phyloP scores from a whole-genome alignment of 2,797 vertebrate species.

The Crypturellus tataupa region DNA sequence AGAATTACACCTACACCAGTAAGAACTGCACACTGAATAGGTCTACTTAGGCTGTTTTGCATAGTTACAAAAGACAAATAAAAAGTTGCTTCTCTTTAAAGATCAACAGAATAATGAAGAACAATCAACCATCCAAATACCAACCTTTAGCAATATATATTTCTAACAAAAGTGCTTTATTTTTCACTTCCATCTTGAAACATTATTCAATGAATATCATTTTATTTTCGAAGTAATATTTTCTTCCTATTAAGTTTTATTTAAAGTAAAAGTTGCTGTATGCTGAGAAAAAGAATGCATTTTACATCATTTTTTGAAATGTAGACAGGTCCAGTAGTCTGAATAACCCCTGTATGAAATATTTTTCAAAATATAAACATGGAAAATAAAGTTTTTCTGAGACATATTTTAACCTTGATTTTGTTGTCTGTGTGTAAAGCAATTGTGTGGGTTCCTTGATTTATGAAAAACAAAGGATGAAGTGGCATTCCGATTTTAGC shows the following conservation, averaged over 20 bases:
- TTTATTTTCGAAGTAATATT: conserved; percentile 22
- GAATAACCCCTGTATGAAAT: conserved; percentile 1
- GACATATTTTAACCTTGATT: conserved; percentile 6
- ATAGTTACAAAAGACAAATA: background rate
- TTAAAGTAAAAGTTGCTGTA: background rate
- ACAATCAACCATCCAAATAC: background rate
- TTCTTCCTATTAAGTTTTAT: conserved; percentile 10
- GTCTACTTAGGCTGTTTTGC: background rate
- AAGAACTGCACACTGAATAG: background rate
- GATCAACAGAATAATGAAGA: background rate
- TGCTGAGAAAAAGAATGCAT: background rate
- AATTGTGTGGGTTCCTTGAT: background rate
- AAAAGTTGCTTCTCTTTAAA: background rate
- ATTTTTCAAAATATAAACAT: conserved; percentile 41
- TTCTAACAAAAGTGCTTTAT: conserved; percentile 7
- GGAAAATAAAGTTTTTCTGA: conserved; percentile 68
- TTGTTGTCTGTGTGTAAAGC: background rate
- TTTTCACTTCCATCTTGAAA: conserved; percentile 14
- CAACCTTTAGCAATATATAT: background rate
- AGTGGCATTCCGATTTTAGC: background rate
- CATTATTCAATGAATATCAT: background rate
- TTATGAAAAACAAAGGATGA: background rate
- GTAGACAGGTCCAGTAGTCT: conserved; percentile 31
- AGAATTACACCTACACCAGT: background rate
- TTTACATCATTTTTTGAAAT: conserved; percentile 21